These are phyloP conservation scores for Acholoe squamosa DNA, from an alignment of 2,888 invertebrate genomes.

Conservation along the genomic window DNA sequence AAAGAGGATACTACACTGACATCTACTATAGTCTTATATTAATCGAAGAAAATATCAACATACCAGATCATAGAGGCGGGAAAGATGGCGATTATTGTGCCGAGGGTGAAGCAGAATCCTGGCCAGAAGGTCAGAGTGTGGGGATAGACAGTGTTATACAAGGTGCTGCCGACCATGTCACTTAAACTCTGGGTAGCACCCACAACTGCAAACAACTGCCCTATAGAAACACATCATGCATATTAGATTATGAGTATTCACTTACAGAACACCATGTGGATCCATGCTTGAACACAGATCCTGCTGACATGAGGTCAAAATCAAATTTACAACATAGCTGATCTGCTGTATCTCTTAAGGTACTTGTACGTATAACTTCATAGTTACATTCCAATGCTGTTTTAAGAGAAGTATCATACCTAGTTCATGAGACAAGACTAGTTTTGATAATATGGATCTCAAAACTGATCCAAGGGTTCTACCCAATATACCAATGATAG, in stretches of 20 bases:
- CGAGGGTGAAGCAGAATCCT: constrained; percentile 73
- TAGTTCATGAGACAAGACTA: constrained; percentile 16
- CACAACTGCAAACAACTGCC: constrained; percentile 49
- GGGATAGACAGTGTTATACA: constrained; percentile 83
- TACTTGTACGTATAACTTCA: no score
- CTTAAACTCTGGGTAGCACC: constrained; percentile 57
- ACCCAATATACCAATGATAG: background rate
- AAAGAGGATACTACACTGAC: no score
- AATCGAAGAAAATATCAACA: no score
- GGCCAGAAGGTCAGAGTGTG: constrained; percentile 79
- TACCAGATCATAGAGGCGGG: background rate
- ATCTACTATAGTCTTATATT: no score
- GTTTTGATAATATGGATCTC: background rate
- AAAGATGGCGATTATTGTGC: background rate
- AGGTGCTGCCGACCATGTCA: constrained; percentile 79
- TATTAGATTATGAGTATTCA: no score
- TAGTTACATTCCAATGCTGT: no score
- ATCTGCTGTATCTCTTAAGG: no score
- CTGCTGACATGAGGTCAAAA: no score
- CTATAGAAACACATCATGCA: background rate
- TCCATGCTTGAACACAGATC: no score
- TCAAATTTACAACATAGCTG: no score
- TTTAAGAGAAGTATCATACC: no score
- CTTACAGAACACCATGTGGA: no score
- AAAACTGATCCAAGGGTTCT: background rate